Evolutionary conservation across 2,888 invertebrate species (phyloP).

Genomic region (Caenorhabditis plicata): DNA sequence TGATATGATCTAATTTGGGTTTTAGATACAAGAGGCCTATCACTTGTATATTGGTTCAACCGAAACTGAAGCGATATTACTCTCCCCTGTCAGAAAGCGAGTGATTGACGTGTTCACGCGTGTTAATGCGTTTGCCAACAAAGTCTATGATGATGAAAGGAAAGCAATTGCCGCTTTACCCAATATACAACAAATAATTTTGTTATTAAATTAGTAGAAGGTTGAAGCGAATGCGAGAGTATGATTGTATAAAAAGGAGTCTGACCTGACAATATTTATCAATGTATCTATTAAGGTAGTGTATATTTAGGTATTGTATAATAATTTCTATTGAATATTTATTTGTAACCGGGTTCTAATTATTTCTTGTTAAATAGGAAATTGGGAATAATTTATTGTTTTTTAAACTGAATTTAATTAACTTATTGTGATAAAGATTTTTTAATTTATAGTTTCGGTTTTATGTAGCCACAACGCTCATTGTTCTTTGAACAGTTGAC

Average conservation of each 20-base stretch:
- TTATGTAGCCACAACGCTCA: too few relatives aligned
- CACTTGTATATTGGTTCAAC: slow-evolving; percentile 90
- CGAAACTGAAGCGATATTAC: slow-evolving; percentile 94
- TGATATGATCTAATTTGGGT: neutral
- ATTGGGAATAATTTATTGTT: too few relatives aligned
- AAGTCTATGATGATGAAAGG: slow-evolving; percentile 81
- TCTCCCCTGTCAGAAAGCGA: slow-evolving; percentile 85
- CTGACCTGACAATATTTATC: too few relatives aligned
- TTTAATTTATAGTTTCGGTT: too few relatives aligned
- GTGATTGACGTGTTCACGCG: slow-evolving; percentile 85
- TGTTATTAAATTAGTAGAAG: slow-evolving; percentile 46
- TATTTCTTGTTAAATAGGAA: too few relatives aligned
- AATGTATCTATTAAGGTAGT: too few relatives aligned
- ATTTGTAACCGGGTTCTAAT: too few relatives aligned
- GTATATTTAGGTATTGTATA: too few relatives aligned
- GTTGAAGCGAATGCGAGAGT: neutral
- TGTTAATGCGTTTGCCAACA: slow-evolving; percentile 76
- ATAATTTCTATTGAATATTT: too few relatives aligned
- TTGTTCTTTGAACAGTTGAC: too few relatives aligned
- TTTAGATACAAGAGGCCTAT: slow-evolving; percentile 75
- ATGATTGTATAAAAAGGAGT: neutral
- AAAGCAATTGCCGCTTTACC: slow-evolving; percentile 84
- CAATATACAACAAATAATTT: slow-evolving; percentile 86
- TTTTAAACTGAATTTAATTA: too few relatives aligned
- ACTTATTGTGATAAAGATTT: too few relatives aligned